Base-by-base conservation (phyloP, 2,888 invertebrate species). In the Synergus itoensis region DNA sequence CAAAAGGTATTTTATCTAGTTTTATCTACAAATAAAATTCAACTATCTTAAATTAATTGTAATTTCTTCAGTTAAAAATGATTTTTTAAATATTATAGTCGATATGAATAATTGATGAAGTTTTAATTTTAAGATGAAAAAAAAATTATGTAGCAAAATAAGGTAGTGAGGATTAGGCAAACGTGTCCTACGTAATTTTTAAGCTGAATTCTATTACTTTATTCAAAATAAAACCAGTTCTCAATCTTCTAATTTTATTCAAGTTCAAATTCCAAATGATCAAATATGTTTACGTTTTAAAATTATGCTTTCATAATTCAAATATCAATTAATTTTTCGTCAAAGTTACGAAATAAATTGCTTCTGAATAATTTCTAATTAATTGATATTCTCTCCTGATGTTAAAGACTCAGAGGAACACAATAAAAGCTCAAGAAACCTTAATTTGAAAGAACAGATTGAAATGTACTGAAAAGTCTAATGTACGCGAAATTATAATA, bases 1-100 rank as follows among this genome's bases (percentile, higher is more conserved):
- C 77, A 77, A 79, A 77, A 40, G 11, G n/a, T 40, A 64, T 14
- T 40, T 40, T 40, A 9, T 40, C n/a, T 40, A 64, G 8, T 64
- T 64, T 40, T 64, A 16, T n/a, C 36, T 64, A 64, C 36, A 36
- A 36, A 36, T 36, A 36, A 36, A 36, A 36, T 7, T 36, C 36
- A 36, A 36, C 36, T 36, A 5, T 0, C 36, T 36, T 36, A 36
- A 36, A 36, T 36, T 36, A 2, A 36, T 36, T 36, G 4, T 36
- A 4, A 36, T 36, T 36, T 36, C 36, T 36, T 36, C 4, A 36
- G 4, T 36, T 53, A 53, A n/a, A 53, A 53, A 3, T 18, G 8
- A 53, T 1, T 53, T 53, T 18, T 4, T 11, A 18, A 4, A 11
- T 16, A n/a, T 36, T 36, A 36, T 36, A 36, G 36, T 36, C 36